Evolutionary conservation across 2,113 vertebrate species (phyloP), one percentile per base, ranked within the genome.

Genomic region (Albula glossodonta): DNA sequence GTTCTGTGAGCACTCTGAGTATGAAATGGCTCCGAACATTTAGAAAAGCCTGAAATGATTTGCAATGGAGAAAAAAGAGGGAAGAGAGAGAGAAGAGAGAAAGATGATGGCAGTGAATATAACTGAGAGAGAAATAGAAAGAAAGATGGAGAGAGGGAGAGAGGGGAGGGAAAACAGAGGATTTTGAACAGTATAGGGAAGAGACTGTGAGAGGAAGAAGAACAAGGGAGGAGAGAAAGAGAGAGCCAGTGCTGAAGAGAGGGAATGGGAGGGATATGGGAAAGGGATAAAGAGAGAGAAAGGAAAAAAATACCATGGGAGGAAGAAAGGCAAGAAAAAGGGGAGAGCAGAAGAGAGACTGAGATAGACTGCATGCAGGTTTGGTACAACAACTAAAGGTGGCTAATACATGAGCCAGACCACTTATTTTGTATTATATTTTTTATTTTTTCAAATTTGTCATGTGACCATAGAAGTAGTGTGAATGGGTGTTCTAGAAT

Each of bases 111-210:
- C 80, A 41, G 31, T 41, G 31, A 41, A 41, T 41, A 41, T 0
- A 41, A 83, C 25, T 83, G 31, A 51, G 81, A 80, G 25, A 83
- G 31, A 80, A 13, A 83, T 41, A 31, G 48, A 50, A 25, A 50
- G 79, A 82, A n/a, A 51, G 12, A 60, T 10, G 6, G 57, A 12
- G 57, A 60, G 7, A 22, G 22, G 60, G 17, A 83, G 88, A 79
- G 51, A 87, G 48, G 31, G 74, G 41, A 41, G 78, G 25, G 13
- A 50, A 41, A n/a, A 52, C 5, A 41, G 48, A 81, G 74, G 56
- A 56, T 4, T 83, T 4, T 83, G 51, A 85, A n/a, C 9, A 51
- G 15, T 77, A 78, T 13, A 78, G 83, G 66, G 86, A 74, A 48
- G 3, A 31, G n/a, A 79, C 77, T 25, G 78, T 52, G 15, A 70